Percentiles rank a stretch among this genome's conserved stretches.
These are phyloP conservation scores for Cryptus viduatorius DNA, from an alignment of 2,888 invertebrate species.

Conservation along the genomic window DNA sequence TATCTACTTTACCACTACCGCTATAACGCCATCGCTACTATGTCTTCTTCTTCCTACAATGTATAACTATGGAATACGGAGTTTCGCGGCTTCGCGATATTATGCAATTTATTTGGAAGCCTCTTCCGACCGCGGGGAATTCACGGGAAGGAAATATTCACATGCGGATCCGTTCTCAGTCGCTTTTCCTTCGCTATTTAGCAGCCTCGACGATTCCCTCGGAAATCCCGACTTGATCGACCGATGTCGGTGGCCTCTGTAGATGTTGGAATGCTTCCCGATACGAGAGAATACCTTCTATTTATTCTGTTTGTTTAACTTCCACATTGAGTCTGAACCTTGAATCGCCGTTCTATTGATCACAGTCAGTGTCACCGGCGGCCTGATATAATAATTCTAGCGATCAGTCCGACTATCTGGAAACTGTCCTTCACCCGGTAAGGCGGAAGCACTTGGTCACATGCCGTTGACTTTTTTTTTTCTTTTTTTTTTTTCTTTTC, in stretches of 20 bases:
- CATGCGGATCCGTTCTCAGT: background rate
- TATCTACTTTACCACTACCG: background rate
- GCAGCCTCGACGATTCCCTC: too few relatives aligned
- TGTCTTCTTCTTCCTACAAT: background rate
- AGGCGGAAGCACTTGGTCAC: slow-evolving; percentile 48
- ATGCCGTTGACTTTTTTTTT: slow-evolving; percentile 35
- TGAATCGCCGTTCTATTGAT: background rate
- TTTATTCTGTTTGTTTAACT: background rate
- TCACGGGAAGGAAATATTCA: background rate
- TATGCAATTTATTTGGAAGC: slow-evolving; percentile 66
- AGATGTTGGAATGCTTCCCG: background rate
- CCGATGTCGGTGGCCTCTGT: background rate
- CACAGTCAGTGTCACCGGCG: background rate
- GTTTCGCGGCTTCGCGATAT: slow-evolving; percentile 64
- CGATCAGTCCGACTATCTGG: slow-evolving; percentile 1
- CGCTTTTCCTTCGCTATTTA: background rate
- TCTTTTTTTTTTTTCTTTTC: background rate
- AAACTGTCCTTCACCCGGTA: slow-evolving; percentile 22
- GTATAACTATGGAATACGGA: slow-evolving; percentile 1
- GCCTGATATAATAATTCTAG: background rate
- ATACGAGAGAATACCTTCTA: background rate
- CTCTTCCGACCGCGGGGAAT: slow-evolving; percentile 3
- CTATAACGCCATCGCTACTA: background rate
- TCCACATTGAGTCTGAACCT: background rate
- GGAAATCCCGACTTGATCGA: background rate